Evolutionary conservation across 2,113 vertebrate species (phyloP).

Genomic region (Guaruba guarouba): DNA sequence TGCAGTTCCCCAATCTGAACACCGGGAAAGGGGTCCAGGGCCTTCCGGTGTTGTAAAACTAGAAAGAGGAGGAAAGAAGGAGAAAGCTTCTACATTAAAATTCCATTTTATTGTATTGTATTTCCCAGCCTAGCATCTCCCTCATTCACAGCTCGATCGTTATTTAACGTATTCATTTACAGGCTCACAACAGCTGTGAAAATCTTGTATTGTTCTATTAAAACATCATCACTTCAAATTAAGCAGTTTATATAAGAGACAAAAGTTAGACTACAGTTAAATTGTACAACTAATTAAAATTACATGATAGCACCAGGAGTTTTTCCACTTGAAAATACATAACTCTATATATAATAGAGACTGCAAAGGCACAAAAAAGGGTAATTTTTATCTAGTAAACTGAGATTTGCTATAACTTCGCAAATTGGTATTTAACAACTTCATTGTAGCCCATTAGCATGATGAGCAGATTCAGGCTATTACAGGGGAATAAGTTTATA

Average conservation of each 20-base stretch:
- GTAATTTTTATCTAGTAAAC: background rate
- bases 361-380: background rate
- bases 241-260: background rate
- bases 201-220: background rate
- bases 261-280: background rate
- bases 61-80: background rate
- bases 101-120: background rate
- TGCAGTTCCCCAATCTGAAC: slow-evolving; percentile 87
- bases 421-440: background rate
- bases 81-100: background rate
- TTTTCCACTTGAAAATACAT: background rate
- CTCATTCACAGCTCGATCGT: background rate
- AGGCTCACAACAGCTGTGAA: background rate
- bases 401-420: background rate
- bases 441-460: background rate
- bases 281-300: background rate
- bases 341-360: background rate
- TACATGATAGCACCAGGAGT: accelerated
- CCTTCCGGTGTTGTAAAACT: slow-evolving; percentile 96
- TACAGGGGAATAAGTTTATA: background rate
- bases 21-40: slow-evolving; percentile 77
- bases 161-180: background rate
- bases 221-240: background rate
- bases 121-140: background rate
- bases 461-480: background rate